phyloP scores from a whole-genome alignment of 2,113 vertebrate species.

The Oriolus oriolus region DNA sequence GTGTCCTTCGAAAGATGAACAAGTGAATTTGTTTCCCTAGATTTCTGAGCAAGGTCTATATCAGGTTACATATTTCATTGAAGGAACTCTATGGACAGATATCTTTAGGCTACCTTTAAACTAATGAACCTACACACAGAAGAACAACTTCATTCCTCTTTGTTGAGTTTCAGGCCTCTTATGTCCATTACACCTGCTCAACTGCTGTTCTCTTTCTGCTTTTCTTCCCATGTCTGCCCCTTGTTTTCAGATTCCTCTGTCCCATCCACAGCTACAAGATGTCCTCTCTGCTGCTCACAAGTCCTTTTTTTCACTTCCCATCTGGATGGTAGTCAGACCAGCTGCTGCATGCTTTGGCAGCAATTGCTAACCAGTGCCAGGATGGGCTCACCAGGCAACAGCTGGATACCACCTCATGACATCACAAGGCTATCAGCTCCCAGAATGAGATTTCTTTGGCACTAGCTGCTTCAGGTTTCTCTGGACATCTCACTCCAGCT shows the following conservation, averaged over 20 bases:
- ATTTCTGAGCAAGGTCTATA: background rate
- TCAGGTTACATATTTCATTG: background rate
- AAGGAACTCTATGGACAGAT: background rate
- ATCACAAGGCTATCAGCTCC: background rate
- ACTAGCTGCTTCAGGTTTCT: background rate
- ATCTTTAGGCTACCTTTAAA: background rate
- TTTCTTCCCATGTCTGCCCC: background rate
- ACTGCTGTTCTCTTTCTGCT: background rate
- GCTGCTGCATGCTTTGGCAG: background rate
- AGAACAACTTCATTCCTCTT: background rate
- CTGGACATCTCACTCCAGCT: background rate
- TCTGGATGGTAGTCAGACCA: background rate
- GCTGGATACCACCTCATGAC: background rate
- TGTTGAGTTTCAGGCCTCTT: background rate
- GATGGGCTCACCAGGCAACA: background rate
- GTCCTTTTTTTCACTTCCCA: background rate
- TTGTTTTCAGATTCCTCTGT: background rate
- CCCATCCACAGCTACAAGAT: background rate
- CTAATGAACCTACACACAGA: background rate
- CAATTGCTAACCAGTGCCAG: background rate
- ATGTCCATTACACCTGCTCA: background rate
- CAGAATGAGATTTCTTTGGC: background rate
- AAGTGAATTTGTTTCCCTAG: background rate
- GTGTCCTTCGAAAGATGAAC: background rate
- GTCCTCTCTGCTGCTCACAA: background rate